Percentiles rank a stretch among this genome's conserved stretches.
phyloP scores from a whole-genome alignment of 1,140 invertebrate genomes.

The Ericerus pela region DNA sequence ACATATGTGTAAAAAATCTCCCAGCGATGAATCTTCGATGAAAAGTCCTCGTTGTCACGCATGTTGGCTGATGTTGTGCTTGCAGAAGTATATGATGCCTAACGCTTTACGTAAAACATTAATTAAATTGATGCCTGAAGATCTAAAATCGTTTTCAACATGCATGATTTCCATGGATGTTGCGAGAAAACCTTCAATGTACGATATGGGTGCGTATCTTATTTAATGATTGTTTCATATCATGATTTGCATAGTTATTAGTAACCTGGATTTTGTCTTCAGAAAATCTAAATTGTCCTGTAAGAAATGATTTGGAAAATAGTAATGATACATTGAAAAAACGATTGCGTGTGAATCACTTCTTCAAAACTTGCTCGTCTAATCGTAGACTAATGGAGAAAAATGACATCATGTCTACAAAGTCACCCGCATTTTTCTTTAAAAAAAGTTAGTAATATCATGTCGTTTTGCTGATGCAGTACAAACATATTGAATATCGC shows the following conservation, averaged over 20 bases:
- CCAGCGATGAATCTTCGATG: neutral
- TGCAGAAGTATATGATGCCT: slow-evolving; percentile 58
- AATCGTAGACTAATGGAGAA: neutral
- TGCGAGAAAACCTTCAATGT: too few relatives aligned
- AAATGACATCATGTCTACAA: neutral
- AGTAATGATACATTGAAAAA: neutral
- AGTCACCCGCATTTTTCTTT: neutral
- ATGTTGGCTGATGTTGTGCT: slow-evolving; percentile 75
- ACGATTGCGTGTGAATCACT: neutral
- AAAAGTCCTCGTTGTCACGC: slow-evolving; percentile 47
- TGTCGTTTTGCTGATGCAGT: neutral
- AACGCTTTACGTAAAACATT: slow-evolving; percentile 22
- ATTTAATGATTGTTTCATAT: too few relatives aligned
- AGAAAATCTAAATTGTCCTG: too few relatives aligned
- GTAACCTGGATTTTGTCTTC: too few relatives aligned
- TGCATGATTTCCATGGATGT: too few relatives aligned
- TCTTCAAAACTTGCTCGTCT: neutral
- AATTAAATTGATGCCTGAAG: slow-evolving; percentile 32
- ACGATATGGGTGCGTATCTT: too few relatives aligned
- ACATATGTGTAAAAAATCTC: slow-evolving; percentile 50
- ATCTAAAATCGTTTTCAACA: slow-evolving; percentile 35
- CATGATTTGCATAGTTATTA: too few relatives aligned
- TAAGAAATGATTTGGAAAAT: too few relatives aligned
- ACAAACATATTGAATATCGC: neutral
- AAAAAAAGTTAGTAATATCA: neutral